Percentiles rank a stretch among this genome's conserved stretches.
Evolutionary conservation across 2,113 vertebrate species (phyloP).

Genomic region (Panthera leo): DNA sequence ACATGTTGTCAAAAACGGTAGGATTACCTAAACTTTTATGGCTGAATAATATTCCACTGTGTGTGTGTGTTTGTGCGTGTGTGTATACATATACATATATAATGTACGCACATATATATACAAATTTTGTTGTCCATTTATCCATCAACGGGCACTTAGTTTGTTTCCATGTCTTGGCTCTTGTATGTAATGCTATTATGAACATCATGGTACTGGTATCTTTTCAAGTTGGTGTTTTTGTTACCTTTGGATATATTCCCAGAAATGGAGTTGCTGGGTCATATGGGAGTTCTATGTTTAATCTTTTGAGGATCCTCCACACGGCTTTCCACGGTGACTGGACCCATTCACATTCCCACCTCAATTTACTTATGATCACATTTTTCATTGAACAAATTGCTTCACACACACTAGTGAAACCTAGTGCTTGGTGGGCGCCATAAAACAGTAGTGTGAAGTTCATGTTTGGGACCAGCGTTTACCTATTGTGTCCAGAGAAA

Average conservation of each 20-base stretch:
- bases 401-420: neutral
- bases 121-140: neutral
- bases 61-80: no score
- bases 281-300: neutral
- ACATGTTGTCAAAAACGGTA: neutral
- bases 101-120: no score
- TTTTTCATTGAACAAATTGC: neutral
- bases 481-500: neutral
- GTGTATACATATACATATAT: neutral
- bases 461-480: neutral
- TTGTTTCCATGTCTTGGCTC: neutral
- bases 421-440: neutral
- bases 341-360: neutral
- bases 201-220: neutral
- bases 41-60: neutral
- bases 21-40: neutral
- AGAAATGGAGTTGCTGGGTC: neutral
- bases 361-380: neutral
- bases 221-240: neutral
- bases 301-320: neutral
- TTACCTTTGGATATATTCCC: neutral
- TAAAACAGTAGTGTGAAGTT: neutral
- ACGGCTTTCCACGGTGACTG: neutral
- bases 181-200: neutral
- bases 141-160: neutral